Percentiles rank a stretch among this genome's conserved stretches.
These are phyloP conservation scores for Protomyctophum bolini DNA, from an alignment of 2,113 vertebrate genomes.

Conservation along the genomic window DNA sequence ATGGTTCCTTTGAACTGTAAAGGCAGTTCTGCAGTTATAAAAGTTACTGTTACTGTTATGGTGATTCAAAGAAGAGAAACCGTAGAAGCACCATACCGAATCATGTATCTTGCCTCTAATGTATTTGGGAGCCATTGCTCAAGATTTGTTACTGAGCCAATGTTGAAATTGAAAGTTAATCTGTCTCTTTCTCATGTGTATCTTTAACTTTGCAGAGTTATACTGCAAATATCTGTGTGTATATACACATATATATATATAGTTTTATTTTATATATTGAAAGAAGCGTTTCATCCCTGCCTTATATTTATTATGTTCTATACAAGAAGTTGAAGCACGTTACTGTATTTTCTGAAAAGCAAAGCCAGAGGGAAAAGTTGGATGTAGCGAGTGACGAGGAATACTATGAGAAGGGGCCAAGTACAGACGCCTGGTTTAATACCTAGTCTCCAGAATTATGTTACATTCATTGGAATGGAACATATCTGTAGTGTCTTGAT, in stretches of 20 bases:
- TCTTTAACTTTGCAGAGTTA: conserved; percentile 11
- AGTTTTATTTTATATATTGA: conserved; percentile 15
- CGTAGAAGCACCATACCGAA: neutral
- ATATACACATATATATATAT: conserved; percentile 8
- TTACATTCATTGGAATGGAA: neutral
- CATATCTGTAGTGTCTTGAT: neutral
- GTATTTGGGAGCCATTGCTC: neutral
- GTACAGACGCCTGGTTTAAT: too few relatives aligned
- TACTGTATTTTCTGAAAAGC: conserved; percentile 31
- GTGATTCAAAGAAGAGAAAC: neutral
- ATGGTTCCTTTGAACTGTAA: conserved; percentile 3
- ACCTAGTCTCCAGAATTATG: too few relatives aligned
- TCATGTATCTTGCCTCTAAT: conserved; percentile 3
- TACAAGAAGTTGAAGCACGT: conserved; percentile 5
- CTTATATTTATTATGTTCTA: conserved; percentile 34
- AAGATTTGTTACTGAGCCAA: conserved; percentile 19
- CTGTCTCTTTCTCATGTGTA: neutral
- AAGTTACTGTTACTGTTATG: neutral
- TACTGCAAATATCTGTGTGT: conserved; percentile 19
- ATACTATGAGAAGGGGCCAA: neutral
- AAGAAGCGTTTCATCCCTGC: conserved; percentile 42
- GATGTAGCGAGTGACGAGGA: conserved; percentile 35
- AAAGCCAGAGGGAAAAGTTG: neutral
- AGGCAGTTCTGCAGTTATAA: conserved; percentile 9
- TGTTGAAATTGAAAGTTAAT: conserved; percentile 5